phyloP scores from a whole-genome alignment of 92 coral and sea anemone genomes.

The Ricordea florida region DNA sequence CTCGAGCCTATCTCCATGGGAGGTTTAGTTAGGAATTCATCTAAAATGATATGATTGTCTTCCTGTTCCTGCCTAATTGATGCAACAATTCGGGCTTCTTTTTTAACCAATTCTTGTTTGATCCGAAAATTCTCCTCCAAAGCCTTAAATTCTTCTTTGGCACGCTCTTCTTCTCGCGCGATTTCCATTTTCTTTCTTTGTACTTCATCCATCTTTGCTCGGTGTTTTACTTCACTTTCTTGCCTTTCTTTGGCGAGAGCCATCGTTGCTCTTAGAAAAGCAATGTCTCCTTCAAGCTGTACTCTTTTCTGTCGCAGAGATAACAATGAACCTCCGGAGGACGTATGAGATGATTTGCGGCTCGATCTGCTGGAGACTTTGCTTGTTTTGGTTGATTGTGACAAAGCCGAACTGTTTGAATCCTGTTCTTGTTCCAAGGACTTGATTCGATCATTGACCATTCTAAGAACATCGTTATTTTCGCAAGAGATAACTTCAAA shows the following conservation, averaged over 20 bases:
- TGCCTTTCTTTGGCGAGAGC: slow-evolving; percentile 27
- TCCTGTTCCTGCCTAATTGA: slow-evolving; percentile 7
- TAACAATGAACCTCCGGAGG: background rate
- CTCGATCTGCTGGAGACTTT: background rate
- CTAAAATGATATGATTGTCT: background rate
- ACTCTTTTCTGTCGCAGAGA: slow-evolving; percentile 25
- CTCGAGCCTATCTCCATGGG: background rate
- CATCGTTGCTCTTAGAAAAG: slow-evolving; percentile 35
- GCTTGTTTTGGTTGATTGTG: slow-evolving; percentile 1
- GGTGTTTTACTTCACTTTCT: slow-evolving; percentile 1
- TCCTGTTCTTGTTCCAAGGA: background rate
- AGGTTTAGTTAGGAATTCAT: background rate
- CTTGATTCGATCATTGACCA: slow-evolving; percentile 28
- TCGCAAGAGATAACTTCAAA: slow-evolving; percentile 25
- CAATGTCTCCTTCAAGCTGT: slow-evolving; percentile 44
- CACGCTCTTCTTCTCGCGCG: slow-evolving; percentile 26
- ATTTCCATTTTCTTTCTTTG: slow-evolving; percentile 27
- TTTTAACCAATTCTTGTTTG: background rate
- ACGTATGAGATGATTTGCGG: background rate
- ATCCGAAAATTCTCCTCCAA: slow-evolving; percentile 21
- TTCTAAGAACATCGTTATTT: slow-evolving; percentile 7
- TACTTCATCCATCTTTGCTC: slow-evolving; percentile 24
- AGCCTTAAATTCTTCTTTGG: slow-evolving; percentile 20
- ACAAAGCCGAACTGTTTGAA: background rate
- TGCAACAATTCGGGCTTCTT: slow-evolving; percentile 2